A percentile compares a stretch with the other conserved stretches of the same genome.
Evolutionary conservation across 2,113 vertebrate species (phyloP).

Genomic region (Ascaphus truei): DNA sequence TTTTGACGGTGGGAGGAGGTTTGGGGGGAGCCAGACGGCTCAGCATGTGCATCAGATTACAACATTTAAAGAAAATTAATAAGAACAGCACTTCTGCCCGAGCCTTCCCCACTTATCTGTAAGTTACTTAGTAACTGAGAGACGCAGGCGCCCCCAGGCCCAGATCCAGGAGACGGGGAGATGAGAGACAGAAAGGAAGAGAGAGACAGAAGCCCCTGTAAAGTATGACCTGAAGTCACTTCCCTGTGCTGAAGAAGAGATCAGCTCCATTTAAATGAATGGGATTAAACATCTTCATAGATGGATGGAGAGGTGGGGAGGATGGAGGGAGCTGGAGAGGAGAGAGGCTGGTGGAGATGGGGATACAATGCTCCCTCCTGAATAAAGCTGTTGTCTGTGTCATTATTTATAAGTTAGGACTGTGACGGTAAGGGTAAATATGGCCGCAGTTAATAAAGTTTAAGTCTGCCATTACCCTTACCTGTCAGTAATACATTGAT

Average conservation of each 20-base stretch:
- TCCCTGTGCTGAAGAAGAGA: background rate
- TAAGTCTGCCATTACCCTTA: no score
- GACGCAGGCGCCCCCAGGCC: conserved; percentile 10
- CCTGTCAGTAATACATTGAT: no score
- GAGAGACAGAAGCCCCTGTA: conserved; percentile 18
- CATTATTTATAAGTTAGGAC: no score
- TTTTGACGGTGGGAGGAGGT: no score
- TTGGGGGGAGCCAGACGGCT: conserved; percentile 5
- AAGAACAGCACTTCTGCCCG: background rate
- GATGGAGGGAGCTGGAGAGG: no score
- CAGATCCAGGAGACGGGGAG: background rate
- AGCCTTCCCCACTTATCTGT: conserved; percentile 5
- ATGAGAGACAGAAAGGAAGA: no score
- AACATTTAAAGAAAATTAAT: background rate
- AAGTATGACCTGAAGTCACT: background rate
- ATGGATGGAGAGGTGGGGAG: no score
- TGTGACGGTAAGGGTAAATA: no score
- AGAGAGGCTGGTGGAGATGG: no score
- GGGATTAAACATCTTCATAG: background rate
- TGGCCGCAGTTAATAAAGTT: no score
- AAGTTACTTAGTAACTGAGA: conserved; percentile 26
- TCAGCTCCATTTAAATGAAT: background rate
- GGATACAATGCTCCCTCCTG: no score
- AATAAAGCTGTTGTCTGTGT: no score
- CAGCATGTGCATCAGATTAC: conserved; percentile 28